Evolutionary conservation across 2,113 vertebrate genomes (phyloP), one percentile per base, ranked within the genome.

Genomic region (Gallinago paraguaiae): DNA sequence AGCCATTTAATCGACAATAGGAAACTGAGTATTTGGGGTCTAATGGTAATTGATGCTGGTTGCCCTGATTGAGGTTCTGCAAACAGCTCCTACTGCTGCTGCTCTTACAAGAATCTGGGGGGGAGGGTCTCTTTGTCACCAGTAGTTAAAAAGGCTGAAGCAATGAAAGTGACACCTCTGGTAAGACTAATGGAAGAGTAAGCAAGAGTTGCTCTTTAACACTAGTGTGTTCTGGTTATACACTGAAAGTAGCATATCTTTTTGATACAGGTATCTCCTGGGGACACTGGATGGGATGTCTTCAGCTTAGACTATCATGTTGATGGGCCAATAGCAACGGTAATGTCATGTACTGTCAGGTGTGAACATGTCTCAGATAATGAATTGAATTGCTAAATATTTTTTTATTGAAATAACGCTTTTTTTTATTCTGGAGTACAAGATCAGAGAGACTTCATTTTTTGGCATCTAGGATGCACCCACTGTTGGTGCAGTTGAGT

Each of bases 221-320:
- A 18, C 11, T 23, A 41, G 10, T 37, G 6, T 54, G 12, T 28
- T 67, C 35, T 63, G 59, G 31, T 50, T 69, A 24, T 53, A 57
- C n/a, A 17, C 41, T 96, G 43, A 91, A 78, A 69, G 30, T 43
- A 46, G 39, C 1, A 0, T 84, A 14, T 92, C 28, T 90, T 72
- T 92, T 82, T 86, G 53, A 65, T 68, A 1, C 67, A 99, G 99
- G 99, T 99, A n/a, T 99, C 99, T 87, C 99, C 99, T 33, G 99
- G 99, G 27, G 99, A 99, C 89, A 99, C 99, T 8, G 99, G 99
- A 30, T 99, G 99, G 99, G 99, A 99, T 65, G 99, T 99, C 59
- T 99, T 99, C 97, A 99, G 99, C 90, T 98, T 99, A 87, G 99
- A 99, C 92, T 99, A 99, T 94, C 99, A 99, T 5, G 99, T 99